phyloP scores from a whole-genome alignment of 2,888 invertebrate genomes.

The Archips crataeganus region DNA sequence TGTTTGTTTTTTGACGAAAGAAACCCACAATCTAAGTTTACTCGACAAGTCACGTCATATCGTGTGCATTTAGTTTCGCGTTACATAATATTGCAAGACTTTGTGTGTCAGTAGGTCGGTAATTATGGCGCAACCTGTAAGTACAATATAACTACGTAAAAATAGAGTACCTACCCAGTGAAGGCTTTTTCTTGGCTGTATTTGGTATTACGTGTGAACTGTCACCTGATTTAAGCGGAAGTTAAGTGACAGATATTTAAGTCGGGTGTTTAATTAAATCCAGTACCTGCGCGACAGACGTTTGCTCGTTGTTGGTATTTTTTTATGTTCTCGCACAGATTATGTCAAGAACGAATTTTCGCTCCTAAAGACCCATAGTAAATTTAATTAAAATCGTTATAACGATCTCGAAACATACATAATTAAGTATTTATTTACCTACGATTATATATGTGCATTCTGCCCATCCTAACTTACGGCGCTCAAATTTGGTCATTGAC shows the following conservation, averaged over 20 bases:
- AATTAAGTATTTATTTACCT: too few species aligned
- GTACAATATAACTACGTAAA: not conserved
- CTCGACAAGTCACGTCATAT: slow-evolving; percentile 4
- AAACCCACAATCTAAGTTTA: not conserved
- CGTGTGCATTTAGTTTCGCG: slow-evolving; percentile 13
- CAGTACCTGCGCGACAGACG: too few species aligned
- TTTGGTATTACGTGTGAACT: slow-evolving; percentile 3
- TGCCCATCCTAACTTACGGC: too few species aligned
- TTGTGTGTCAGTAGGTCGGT: slow-evolving; percentile 35
- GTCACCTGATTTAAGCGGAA: slow-evolving; percentile 7
- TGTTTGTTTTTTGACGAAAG: not conserved
- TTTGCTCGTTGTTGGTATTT: too few species aligned
- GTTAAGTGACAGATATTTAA: not conserved
- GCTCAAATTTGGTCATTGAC: too few species aligned
- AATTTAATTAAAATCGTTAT: too few species aligned
- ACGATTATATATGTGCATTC: too few species aligned
- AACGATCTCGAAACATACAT: too few species aligned
- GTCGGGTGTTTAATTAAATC: not conserved
- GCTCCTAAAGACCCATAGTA: too few species aligned
- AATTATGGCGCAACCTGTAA: slow-evolving; percentile 30
- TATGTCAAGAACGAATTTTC: too few species aligned
- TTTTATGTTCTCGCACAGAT: too few species aligned
- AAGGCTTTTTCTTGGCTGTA: not conserved
- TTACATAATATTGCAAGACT: slow-evolving; percentile 28
- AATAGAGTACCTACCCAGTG: slow-evolving; percentile 6